phyloP scores from a whole-genome alignment of 2,113 vertebrate genomes.

The Carollia perspicillata region DNA sequence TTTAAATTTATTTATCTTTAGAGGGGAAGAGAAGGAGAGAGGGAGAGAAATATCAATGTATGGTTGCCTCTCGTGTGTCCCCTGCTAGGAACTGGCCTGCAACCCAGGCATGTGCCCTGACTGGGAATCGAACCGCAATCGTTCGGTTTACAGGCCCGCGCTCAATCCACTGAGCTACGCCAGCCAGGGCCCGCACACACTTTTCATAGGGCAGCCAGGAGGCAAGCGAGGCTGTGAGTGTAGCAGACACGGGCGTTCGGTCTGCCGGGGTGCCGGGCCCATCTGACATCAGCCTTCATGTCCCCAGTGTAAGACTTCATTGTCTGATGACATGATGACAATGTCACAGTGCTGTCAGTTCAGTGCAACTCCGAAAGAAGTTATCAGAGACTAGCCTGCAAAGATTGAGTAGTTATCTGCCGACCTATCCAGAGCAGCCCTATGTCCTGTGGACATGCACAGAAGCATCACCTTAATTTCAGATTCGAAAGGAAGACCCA shows the following conservation, averaged over 20 bases:
- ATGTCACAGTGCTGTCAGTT: background rate
- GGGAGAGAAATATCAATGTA: too few species aligned
- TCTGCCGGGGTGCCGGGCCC: background rate
- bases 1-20: too few species aligned
- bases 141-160: too few species aligned
- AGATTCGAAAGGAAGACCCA: background rate
- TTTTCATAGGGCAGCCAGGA: background rate
- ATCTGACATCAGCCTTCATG: rapidly evolving
- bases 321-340: rapidly evolving
- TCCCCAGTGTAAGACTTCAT: rapidly evolving
- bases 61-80: too few species aligned
- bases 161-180: too few species aligned
- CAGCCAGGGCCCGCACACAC: too few species aligned
- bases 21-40: too few species aligned
- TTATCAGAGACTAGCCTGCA: background rate
- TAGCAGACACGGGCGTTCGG: rapidly evolving
- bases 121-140: too few species aligned
- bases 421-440: background rate
- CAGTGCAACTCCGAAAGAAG: background rate
- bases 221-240: background rate
- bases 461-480: background rate
- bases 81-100: too few species aligned
- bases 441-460: rapidly evolving
- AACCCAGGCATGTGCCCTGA: too few species aligned
- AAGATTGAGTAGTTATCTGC: background rate